Evolutionary conservation across 2,888 invertebrate genomes (phyloP).

Genomic region (Callimorpha dominula): DNA sequence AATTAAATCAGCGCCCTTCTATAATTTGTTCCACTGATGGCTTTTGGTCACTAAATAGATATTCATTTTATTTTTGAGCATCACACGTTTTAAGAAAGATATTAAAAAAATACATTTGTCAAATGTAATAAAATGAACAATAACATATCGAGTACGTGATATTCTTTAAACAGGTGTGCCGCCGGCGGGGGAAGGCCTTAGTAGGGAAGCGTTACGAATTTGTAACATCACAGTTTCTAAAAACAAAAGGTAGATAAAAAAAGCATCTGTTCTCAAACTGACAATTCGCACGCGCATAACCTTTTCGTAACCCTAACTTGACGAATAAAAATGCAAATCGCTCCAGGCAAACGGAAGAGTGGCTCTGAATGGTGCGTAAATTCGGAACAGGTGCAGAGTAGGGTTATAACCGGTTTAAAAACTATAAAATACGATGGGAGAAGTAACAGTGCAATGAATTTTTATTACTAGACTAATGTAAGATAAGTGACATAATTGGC

Average conservation of each 20-base stretch:
- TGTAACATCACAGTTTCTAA: neutral
- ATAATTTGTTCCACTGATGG: neutral
- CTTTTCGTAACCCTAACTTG: constrained; percentile 54
- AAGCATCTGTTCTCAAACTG: constrained; percentile 17
- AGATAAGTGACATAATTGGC: constrained; percentile 29
- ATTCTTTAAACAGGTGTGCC: too few relatives aligned
- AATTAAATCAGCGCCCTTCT: neutral
- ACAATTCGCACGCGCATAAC: constrained; percentile 25
- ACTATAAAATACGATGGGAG: constrained; percentile 49
- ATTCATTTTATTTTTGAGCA: too few relatives aligned
- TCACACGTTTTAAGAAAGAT: too few relatives aligned
- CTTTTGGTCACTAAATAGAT: neutral
- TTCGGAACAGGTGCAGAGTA: constrained; percentile 75
- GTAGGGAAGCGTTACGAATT: neutral
- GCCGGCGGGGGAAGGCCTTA: too few relatives aligned
- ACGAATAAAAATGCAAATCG: constrained; percentile 77
- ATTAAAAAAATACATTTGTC: too few relatives aligned
- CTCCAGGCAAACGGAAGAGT: constrained; percentile 73
- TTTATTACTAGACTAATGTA: constrained; percentile 48
- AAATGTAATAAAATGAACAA: too few relatives aligned
- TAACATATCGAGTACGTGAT: too few relatives aligned
- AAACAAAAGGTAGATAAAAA: constrained; percentile 10
- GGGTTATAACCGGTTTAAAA: constrained; percentile 65
- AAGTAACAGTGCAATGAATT: constrained; percentile 43
- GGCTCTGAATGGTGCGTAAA: constrained; percentile 74